Conservation (phyloP, 2,888 invertebrate species). For the Drosophila picticornis region DNA sequence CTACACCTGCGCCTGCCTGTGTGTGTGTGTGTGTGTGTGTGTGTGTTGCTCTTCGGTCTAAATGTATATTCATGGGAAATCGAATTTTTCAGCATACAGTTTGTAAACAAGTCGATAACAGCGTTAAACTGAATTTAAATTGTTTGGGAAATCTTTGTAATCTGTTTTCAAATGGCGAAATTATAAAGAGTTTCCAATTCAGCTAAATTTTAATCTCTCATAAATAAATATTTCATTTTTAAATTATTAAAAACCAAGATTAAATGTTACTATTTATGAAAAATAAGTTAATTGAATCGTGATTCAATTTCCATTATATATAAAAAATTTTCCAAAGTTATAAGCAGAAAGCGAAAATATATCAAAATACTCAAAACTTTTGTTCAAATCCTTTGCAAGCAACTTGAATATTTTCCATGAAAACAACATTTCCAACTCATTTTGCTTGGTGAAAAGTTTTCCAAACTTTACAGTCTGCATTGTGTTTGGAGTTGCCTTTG, state of each 20-base stretch:
- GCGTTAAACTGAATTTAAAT: neutral
- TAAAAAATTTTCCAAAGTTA: neutral
- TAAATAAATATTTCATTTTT: neutral
- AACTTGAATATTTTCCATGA: neutral
- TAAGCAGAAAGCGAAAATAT: fast-evolving
- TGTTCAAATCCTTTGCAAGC: neutral
- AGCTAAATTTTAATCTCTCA: neutral
- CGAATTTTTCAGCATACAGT: neutral
- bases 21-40: neutral
- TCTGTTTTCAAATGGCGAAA: neutral
- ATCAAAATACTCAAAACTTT: neutral
- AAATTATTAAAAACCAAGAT: too few species aligned
- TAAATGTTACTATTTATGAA: neutral
- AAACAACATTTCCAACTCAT: neutral
- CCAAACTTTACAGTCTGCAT: neutral
- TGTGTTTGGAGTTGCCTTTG: too few species aligned
- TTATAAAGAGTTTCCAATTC: neutral
- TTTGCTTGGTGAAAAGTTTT: neutral
- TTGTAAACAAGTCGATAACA: slow-evolving; percentile 2
- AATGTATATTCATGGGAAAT: slow-evolving; percentile 13
- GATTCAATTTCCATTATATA: neutral
- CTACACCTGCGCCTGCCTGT: too few species aligned
- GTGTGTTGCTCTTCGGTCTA: slow-evolving; percentile 8
- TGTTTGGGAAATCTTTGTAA: neutral
- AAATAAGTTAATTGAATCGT: neutral